Base-by-base conservation (phyloP, 2,888 invertebrate genomes). In the Eilema caniola region DNA sequence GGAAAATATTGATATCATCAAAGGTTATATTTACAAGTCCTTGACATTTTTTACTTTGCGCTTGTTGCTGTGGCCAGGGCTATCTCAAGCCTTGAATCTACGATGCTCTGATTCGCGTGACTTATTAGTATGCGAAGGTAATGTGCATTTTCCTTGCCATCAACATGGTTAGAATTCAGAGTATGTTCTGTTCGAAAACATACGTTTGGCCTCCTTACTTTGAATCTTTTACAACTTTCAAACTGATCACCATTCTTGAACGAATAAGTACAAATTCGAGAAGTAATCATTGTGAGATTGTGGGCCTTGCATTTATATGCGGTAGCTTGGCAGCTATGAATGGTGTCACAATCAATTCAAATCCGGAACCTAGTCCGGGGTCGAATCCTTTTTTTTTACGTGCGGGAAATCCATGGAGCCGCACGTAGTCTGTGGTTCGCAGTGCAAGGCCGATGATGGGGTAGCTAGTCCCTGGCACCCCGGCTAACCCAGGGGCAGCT, bases 31-130 rank as follows among this genome's bases (percentile, higher is more conserved):
- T n/a, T n/a, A 53, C 31, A 70, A 69, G 70, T 65, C 75, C 61
- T 71, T 69, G 56, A 75, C 74, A 64, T 73, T 69, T 81, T 75
- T 75, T 69, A 64, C 64, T 72, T 24, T 62, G 28, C 61, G 65
- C 20, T 60, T 10, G 33, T 68, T 68, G 59, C 66, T 14, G 65
- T 67, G 69, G 63, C 67, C 73, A 75, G 70, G 73, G 75, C 66
- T 78, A 69, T 72, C 47, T 66, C 25, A 63, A 63, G 70, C 75
- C 69, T 77, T 77, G 70, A 67, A 75, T 73, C 69, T 75, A 73
- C 73, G 71, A 68, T 82, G 69, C 70, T 71, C 71, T 65, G 47
- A 37, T 68, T 79, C 67, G 77, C 81, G 81, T 83, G 83, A 79
- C 83, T 75, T 62, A 67, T 70, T 47, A 67, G 14, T 72, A 67